A percentile compares a stretch with the other conserved stretches of the same genome.
phyloP scores from a whole-genome alignment of 2,113 vertebrate genomes.

The Vimba vimba region DNA sequence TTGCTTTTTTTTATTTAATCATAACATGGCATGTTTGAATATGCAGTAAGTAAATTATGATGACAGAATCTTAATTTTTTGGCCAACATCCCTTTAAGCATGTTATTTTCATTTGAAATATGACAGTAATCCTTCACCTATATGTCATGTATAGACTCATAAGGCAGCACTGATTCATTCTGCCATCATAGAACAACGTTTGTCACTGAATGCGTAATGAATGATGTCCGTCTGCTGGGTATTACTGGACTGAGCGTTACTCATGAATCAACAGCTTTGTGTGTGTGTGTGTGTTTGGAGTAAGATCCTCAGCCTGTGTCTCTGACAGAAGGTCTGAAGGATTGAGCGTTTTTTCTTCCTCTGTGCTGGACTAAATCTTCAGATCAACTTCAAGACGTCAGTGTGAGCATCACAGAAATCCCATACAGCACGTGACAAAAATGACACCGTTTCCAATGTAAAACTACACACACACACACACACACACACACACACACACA shows the following conservation, averaged over 20 bases:
- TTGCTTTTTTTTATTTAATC: too few relatives aligned
- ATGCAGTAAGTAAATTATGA: too few relatives aligned
- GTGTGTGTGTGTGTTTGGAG: slow-evolving; percentile 6
- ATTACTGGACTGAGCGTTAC: neutral
- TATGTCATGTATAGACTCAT: neutral
- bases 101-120: neutral
- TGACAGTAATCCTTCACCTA: neutral
- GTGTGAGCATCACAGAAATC: neutral
- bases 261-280: neutral
- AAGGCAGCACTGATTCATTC: neutral
- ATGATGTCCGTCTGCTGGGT: neutral
- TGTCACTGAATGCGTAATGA: slow-evolving; percentile 2
- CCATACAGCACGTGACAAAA: neutral
- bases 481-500: neutral
- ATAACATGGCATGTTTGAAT: too few relatives aligned
- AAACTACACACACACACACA: neutral
- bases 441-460: neutral
- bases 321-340: neutral
- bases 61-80: too few relatives aligned
- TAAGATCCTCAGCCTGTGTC: neutral
- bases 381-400: neutral
- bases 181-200: neutral
- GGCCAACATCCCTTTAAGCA: too few relatives aligned
- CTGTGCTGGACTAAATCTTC: neutral
- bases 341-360: neutral